Evolutionary conservation across 2,113 vertebrate species (phyloP), one percentile per base, ranked within the genome.

Genomic region (Corythornis vintsioides): DNA sequence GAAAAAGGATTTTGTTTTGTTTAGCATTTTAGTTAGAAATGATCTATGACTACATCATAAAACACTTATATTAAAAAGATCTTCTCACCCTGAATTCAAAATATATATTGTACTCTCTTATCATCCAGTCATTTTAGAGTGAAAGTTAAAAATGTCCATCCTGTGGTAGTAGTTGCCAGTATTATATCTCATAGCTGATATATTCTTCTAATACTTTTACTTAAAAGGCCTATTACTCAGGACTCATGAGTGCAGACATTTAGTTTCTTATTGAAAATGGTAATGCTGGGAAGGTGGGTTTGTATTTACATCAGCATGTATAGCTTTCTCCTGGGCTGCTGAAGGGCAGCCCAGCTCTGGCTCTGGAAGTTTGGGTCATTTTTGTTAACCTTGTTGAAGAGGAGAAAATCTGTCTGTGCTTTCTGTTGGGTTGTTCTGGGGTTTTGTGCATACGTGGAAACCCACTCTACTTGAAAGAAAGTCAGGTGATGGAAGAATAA

Each of bases 11-110:
- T 64, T 59, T 92, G 88, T 92, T 97, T 97, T 97, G 96, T 97
- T 98, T 97, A 97, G 95, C 97, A 97, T 98, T 97, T 97, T 94
- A 91, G 95, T 97, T 95, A 94, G 95, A 97, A 97, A 97, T 97
- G 97, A 98, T 98, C 60, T 97, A 97, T 97, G 87, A 94, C 94
- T 97, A 97, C 91, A 95, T 97, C 96, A 97, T 95, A 97, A 97
- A 98, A 96, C 96, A 96, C 95, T 98, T 97, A 97, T 98, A 98
- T 98, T 98, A 97, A 98, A 98, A 97, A 98, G 92, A 97, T 97
- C 93, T 95, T 85, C 96, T 97, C 93, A 69, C 94, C 87, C 93
- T 94, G 97, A 97, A 98, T 97, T 96, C 95, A 95, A 97, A 97
- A 97, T 97, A 97, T 72, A 96, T 97, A 97, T 97, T 97, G 96